These are phyloP conservation scores for Condylostylus longicornis DNA, from an alignment of 1,140 invertebrate genomes.

Conservation along the genomic window DNA sequence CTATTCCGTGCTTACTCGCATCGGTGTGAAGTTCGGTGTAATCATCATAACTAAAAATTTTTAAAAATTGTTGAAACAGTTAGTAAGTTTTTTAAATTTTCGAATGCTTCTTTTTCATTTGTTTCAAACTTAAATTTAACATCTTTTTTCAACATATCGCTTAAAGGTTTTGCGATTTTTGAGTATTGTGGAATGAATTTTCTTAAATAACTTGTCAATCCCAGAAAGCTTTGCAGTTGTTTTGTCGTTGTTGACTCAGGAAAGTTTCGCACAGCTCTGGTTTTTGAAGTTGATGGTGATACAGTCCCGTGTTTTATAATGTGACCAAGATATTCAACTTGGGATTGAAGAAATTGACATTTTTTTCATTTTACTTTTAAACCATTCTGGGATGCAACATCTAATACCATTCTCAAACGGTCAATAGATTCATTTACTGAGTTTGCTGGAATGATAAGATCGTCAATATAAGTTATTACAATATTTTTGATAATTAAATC, in stretches of 20 bases:
- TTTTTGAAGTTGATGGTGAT: slow-evolving; percentile 15
- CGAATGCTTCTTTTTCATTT: slow-evolving; percentile 4
- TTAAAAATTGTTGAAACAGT: slow-evolving; percentile 7
- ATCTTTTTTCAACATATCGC: slow-evolving; percentile 6
- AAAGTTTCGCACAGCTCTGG: slow-evolving; percentile 18
- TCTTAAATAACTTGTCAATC: slow-evolving; percentile 23
- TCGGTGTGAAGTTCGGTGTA: slow-evolving; percentile 15
- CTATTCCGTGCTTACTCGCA: slow-evolving; percentile 7
- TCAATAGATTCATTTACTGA: not conserved
- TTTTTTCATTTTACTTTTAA: slow-evolving; percentile 29
- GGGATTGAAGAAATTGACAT: slow-evolving; percentile 15
- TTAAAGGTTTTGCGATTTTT: slow-evolving; percentile 15
- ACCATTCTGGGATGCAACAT: slow-evolving; percentile 17
- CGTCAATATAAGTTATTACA: slow-evolving; percentile 7
- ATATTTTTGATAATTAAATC: slow-evolving; percentile 3
- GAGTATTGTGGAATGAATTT: slow-evolving; percentile 20
- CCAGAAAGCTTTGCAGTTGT: slow-evolving; percentile 17
- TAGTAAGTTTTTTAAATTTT: slow-evolving; percentile 5
- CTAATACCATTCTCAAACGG: slow-evolving; percentile 13
- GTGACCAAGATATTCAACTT: slow-evolving; percentile 14
- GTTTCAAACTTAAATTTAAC: slow-evolving; percentile 4
- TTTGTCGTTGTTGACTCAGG: slow-evolving; percentile 14
- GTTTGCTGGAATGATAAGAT: slow-evolving; percentile 4
- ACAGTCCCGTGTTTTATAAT: slow-evolving; percentile 10
- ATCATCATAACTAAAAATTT: slow-evolving; percentile 7